A percentile compares a stretch with the other conserved stretches of the same genome.
Conservation (phyloP, 2,797 vertebrate species). For the Anabacerthia variegaticeps region DNA sequence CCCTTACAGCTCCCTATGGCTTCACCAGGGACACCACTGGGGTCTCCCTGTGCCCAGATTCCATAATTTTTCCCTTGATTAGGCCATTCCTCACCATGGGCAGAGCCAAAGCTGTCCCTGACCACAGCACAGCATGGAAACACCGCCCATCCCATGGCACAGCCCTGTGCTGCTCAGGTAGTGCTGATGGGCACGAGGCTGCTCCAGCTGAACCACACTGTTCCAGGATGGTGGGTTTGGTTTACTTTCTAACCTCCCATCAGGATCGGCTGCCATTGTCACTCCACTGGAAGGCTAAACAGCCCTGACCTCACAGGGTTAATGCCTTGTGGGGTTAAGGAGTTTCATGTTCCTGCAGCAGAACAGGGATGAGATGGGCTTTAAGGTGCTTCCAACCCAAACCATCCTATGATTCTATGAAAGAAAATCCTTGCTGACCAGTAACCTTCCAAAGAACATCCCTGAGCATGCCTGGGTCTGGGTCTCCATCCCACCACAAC, state of each 20-base stretch:
- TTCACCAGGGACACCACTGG: rapidly evolving
- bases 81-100: not conserved
- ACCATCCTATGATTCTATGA: not conserved
- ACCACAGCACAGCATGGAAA: not conserved
- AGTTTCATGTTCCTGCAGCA: not conserved
- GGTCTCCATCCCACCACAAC: not conserved
- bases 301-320: not conserved
- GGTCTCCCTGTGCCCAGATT: not conserved
- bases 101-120: not conserved
- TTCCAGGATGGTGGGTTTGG: not conserved
- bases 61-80: rapidly evolving
- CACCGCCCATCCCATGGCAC: not conserved
- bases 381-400: not conserved
- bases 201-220: not conserved
- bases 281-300: not conserved
- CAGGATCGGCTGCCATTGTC: not conserved
- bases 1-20: rapidly evolving
- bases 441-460: not conserved
- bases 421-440: not conserved
- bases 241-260: not conserved
- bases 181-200: not conserved
- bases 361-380: not conserved
- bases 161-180: not conserved
- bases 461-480: rapidly evolving
- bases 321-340: not conserved